Evolutionary conservation across 2,888 invertebrate genomes (phyloP).

Genomic region (Melolontha melolontha): DNA sequence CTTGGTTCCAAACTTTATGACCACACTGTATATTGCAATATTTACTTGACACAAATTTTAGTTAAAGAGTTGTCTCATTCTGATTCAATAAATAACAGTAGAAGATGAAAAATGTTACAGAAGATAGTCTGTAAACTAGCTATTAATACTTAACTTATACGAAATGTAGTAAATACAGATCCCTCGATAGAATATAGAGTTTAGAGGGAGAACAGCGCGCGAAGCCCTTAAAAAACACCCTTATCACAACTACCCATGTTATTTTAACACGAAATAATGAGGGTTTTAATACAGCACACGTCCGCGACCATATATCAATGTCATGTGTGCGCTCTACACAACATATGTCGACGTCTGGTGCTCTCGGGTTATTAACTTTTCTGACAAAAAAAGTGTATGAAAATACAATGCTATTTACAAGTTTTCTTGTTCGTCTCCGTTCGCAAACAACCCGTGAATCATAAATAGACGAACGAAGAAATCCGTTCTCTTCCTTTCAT

Average conservation of each 20-base stretch:
- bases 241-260: conserved; percentile 41
- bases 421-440: conserved; percentile 25
- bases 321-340: conserved; percentile 30
- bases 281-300: conserved; percentile 43
- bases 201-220: neutral
- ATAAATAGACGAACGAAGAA: conserved; percentile 36
- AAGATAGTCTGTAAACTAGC: too few species aligned
- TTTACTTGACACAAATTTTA: too few species aligned
- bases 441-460: conserved; percentile 39
- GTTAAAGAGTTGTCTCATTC: too few species aligned
- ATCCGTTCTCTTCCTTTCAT: conserved; percentile 24
- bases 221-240: conserved; percentile 27
- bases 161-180: neutral
- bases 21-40: too few species aligned
- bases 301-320: conserved; percentile 41
- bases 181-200: neutral
- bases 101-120: too few species aligned
- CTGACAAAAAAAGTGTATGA: conserved; percentile 37
- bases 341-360: conserved; percentile 41
- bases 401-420: conserved; percentile 41
- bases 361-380: conserved; percentile 42
- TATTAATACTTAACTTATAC: too few species aligned
- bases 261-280: conserved; percentile 40
- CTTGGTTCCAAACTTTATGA: too few species aligned
- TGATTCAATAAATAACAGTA: too few species aligned